Evolutionary conservation across 1,140 invertebrate genomes (phyloP), one percentile per base, ranked within the genome.

Genomic region (Drosophila obscura): DNA sequence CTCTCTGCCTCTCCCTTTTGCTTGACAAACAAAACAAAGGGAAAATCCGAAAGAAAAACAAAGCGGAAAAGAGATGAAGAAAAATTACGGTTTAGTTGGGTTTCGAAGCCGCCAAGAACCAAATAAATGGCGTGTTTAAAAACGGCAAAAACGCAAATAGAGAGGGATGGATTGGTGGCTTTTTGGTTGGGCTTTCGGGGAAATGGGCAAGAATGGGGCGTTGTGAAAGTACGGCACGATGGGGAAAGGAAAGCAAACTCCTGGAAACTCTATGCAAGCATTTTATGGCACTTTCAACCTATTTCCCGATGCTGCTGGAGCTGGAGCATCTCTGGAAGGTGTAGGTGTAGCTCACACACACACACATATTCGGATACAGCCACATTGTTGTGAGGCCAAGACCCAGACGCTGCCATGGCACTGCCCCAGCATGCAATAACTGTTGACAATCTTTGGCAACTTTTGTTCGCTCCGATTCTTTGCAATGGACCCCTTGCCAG

Each of bases 371-470:
- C 19, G 28, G 16, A 64, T 22, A 63, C 62, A 62, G 13, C 58
- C 39, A 51, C 68, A 71, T 63, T 57, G 50, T 48, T 56, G 50
- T 55, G 31, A 24, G 55, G n/a, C 49, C 44, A 39, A 39, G 35
- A 39, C 9, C 11, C 35, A 11, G 35, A 4, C 31, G 13, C 31
- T n/a, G n/a, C 15, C 35, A 53, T 46, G 43, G 2, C n/a, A 22
- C 11, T 39, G 26, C 28, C n/a, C 73, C 63, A 49, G 60, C 61
- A 67, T 78, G 78, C 82, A 82, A 88, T 78, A 88, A 80, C 83
- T 88, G 82, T 87, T 82, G 82, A 88, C 83, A 87, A 83, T 88
- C 63, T 87, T 88, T 83, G 78, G 83, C 83, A 83, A 87, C 82
- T 82, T 83, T 59, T 61, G 59, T 75, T 75, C 56, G 73, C 72